These are phyloP conservation scores for Loxodonta africana DNA, from an alignment of 2,113 vertebrate genomes.

Conservation along the genomic window DNA sequence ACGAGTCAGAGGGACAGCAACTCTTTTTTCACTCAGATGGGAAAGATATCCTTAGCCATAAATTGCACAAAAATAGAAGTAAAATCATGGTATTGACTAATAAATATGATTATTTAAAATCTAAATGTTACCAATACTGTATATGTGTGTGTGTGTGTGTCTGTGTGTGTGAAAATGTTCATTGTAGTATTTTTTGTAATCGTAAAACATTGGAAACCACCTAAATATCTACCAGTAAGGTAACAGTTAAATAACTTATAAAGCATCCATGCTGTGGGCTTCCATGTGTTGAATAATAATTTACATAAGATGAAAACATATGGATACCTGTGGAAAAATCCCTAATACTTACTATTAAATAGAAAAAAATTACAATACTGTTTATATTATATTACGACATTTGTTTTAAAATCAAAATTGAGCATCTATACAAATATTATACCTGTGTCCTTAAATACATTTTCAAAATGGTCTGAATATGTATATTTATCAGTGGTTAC, in stretches of 20 bases:
- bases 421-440: constrained; percentile 18
- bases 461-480: background rate
- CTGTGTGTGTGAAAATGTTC: background rate
- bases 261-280: background rate
- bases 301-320: background rate
- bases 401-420: constrained; percentile 10
- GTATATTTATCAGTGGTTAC: background rate
- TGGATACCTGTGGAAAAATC: background rate
- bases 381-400: background rate
- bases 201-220: constrained; percentile 17
- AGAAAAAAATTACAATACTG: constrained; percentile 8
- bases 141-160: background rate
- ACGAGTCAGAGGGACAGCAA: background rate
- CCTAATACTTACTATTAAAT: background rate
- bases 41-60: background rate
- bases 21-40: background rate
- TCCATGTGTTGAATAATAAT: background rate
- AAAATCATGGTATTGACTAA: background rate
- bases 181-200: background rate
- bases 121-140: background rate
- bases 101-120: background rate
- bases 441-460: background rate
- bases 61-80: constrained; percentile 43
- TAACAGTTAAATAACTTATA: constrained; percentile 2
- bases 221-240: background rate